A percentile compares a stretch with the other conserved stretches of the same genome.
Evolutionary conservation across 2,797 vertebrate genomes (phyloP).

Genomic region (Choloepus didactylus): DNA sequence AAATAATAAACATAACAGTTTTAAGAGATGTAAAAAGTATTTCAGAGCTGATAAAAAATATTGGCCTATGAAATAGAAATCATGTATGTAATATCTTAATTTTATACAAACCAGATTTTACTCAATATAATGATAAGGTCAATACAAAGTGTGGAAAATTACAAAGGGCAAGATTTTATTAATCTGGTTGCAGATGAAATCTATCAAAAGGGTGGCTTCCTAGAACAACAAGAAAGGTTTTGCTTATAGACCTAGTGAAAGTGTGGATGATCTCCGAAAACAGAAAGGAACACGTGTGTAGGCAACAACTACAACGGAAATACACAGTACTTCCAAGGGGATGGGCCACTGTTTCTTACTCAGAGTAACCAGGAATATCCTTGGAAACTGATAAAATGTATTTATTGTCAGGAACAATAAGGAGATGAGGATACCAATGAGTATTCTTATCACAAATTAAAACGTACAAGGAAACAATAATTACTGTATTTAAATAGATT

Average conservation of each 20-base stretch:
- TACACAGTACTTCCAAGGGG: background rate
- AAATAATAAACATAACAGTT: background rate
- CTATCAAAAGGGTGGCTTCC: background rate
- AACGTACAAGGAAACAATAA: background rate
- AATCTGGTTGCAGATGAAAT: slow-evolving; percentile 11
- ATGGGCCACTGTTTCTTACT: background rate
- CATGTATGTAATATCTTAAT: background rate
- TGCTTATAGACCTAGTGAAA: background rate
- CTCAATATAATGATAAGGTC: background rate
- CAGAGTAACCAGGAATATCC: background rate
- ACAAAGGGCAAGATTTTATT: background rate
- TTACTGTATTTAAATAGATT: background rate
- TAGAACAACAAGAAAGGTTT: slow-evolving; percentile 30
- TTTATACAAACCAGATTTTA: slow-evolving; percentile 38
- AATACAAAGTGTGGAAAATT: background rate
- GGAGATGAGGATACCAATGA: background rate
- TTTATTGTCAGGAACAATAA: background rate
- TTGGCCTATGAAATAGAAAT: slow-evolving; percentile 23
- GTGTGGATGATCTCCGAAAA: background rate
- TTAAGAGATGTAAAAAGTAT: slow-evolving; percentile 43
- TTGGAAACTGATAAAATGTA: slow-evolving; percentile 11
- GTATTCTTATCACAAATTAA: slow-evolving; percentile 28
- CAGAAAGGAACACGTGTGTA: background rate
- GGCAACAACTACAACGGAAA: background rate
- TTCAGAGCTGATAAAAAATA: slow-evolving; percentile 16